Percentiles rank a stretch among this genome's conserved stretches.
Conservation (phyloP, 2,888 invertebrate genomes). For the Ichneumon xanthorius region DNA sequence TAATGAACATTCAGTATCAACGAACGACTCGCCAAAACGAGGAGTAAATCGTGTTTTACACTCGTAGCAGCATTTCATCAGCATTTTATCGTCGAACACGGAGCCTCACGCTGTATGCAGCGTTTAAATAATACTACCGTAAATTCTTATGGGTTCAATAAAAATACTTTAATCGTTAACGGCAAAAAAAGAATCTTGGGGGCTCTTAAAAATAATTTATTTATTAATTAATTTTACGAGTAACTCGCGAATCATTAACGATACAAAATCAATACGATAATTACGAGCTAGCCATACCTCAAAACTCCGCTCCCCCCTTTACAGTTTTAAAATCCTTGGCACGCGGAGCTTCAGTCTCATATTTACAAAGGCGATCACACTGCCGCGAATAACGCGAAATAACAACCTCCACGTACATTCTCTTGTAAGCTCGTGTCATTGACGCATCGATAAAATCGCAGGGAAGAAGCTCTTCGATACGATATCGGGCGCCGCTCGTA, state of each 20-base stretch:
- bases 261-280: conserved; percentile 38
- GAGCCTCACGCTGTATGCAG: conserved; percentile 4
- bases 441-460: conserved; percentile 19
- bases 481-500: background rate
- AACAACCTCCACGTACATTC: conserved; percentile 21
- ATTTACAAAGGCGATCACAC: conserved; percentile 53
- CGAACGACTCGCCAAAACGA: conserved; percentile 24
- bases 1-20: conserved; percentile 65
- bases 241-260: conserved; percentile 6
- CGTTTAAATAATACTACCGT: conserved; percentile 12
- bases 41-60: conserved; percentile 34
- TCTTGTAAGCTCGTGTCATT: conserved; percentile 42
- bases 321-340: conserved; percentile 30
- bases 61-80: background rate
- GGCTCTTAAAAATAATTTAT: background rate
- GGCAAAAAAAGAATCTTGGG: background rate
- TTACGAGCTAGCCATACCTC: conserved; percentile 35
- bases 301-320: conserved; percentile 36
- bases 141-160: conserved; percentile 9
- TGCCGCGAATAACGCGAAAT: conserved; percentile 30
- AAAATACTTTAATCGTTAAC: conserved; percentile 1
- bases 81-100: conserved; percentile 9
- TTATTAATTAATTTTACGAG: conserved; percentile 4
- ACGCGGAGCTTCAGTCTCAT: conserved; percentile 65
- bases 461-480: background rate